Evolutionary conservation across 2,797 vertebrate genomes (phyloP).

Genomic region (Diglossa cyanea): DNA sequence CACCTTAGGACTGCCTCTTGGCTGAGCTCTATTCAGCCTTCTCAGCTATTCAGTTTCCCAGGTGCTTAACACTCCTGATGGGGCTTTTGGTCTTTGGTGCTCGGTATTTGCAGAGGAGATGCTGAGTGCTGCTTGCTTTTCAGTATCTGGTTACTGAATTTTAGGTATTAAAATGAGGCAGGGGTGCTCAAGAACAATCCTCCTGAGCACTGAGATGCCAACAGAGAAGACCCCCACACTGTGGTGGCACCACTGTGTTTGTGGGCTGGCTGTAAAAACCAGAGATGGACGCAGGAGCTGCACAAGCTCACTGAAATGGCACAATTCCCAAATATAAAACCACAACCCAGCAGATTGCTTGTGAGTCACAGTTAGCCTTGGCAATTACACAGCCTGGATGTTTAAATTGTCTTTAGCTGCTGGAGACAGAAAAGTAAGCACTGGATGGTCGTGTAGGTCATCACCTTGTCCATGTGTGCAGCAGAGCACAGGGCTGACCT

Average conservation of each 20-base stretch:
- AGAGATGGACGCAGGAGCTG: accelerated
- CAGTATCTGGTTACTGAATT: not conserved
- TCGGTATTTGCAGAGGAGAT: not conserved
- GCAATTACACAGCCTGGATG: not conserved
- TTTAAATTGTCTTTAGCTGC: not conserved
- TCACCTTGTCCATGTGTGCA: accelerated
- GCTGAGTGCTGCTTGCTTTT: not conserved
- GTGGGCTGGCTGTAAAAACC: not conserved
- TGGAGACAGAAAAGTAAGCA: not conserved
- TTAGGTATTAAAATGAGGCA: not conserved
- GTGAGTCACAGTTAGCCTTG: slow-evolving; percentile 17
- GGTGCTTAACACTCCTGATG: not conserved
- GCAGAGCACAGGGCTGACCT: not conserved
- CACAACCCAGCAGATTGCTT: not conserved
- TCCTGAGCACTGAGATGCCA: not conserved
- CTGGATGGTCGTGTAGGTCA: not conserved
- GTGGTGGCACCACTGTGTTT: not conserved
- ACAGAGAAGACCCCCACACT: not conserved
- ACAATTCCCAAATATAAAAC: not conserved
- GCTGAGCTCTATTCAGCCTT: not conserved
- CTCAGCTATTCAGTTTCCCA: not conserved
- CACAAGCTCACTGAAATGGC: not conserved
- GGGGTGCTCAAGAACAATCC: not conserved
- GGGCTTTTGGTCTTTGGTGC: not conserved
- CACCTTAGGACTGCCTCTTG: not conserved